Base-by-base conservation (phyloP, 2,113 vertebrate genomes). In the Romanogobio albipinnatus region DNA sequence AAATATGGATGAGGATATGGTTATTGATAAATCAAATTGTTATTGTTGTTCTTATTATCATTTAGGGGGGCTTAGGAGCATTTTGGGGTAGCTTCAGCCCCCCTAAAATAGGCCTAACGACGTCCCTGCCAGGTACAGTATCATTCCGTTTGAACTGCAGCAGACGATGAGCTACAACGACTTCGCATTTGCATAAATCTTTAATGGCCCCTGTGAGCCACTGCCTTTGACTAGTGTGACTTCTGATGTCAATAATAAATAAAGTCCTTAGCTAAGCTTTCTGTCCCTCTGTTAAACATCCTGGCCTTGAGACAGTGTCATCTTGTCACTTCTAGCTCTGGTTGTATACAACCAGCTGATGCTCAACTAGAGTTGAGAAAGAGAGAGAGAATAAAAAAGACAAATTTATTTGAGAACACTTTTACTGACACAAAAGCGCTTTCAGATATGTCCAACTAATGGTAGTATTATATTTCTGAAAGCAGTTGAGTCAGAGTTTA, bases 251-350 rank as follows among this genome's bases (percentile, higher is more conserved):
- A 88, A 81, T 66, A 89, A 87, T n/a, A 61, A 53, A 64, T 87
- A 91, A 90, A 89, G 87, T 86, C 90, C 82, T 89, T 79, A 89
- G 91, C 91, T 92, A 92, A 94, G 93, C 91, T 88, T 89, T 93
- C 91, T 92, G 90, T 94, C 89, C 90, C 85, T 90, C 83, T 91
- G 91, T 88, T 93, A 90, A 92, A 93, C 88, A 88, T 82, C 83
- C 74, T 89, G 92, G 91, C 91, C 92, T 93, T 93, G 92, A 90
- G 86, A 86, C 90, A 92, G 89, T 82, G 90, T 91, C 88, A 79
- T 84, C 84, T 88, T 87, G 89, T 92, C 91, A 86, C 26, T 51
- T n/a, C 9, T 24, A 17, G 33, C 5, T 75, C 49, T 82, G 22
- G 56, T 26, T 78, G 36, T 24, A 58, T 9, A 29, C 9, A 36